Evolutionary conservation across 1,140 invertebrate species (phyloP), one percentile per base, ranked within the genome.

Genomic region (Halesus radiatus): DNA sequence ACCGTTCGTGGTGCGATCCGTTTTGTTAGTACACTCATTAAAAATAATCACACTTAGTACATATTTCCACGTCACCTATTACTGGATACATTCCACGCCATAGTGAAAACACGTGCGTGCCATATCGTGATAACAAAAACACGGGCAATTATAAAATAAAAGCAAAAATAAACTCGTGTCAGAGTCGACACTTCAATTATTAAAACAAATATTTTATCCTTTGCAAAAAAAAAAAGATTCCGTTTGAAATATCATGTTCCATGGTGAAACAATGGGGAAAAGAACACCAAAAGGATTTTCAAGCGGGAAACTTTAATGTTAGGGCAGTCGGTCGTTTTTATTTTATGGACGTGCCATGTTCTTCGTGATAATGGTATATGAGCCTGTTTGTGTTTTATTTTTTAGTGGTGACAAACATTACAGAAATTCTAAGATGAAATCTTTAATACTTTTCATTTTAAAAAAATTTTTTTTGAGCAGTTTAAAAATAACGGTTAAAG

Each of bases 171-270:
- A 78, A 70, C 60, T 70, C 60, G 37, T 78, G 76, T 78, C 76
- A 29, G 76, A 78, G 29, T 62, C 76, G 62, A 78, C 76, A 70
- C 76, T 78, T 78, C 64, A 78, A 78, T 78, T 78, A 78, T 78
- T 50, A 70, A 66, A 78, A 78, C 76, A 70, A 78, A 60, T 62
- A 62, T 64, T 76, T 64, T 53, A 64, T 54, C 56, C 56, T 45
- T 1, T 62, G 50, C 76, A 26, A 29, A 18, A 50, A 64, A 68
- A 53, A 54, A 78, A 37, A 62, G 26, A 64, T 64, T 76, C 37
- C 10, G 29, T 76, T 62, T 32, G 20, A 16, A 64, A 76, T 76
- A 62, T 76, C 54, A 64, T 50, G 75, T 23, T 62, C 23, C 75
- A 60, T 26, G 60, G 37, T 16, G 18, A 32, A 73, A 54, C 50